Evolutionary conservation across 2,888 invertebrate species (phyloP).

Genomic region (Dendrolimus pini): DNA sequence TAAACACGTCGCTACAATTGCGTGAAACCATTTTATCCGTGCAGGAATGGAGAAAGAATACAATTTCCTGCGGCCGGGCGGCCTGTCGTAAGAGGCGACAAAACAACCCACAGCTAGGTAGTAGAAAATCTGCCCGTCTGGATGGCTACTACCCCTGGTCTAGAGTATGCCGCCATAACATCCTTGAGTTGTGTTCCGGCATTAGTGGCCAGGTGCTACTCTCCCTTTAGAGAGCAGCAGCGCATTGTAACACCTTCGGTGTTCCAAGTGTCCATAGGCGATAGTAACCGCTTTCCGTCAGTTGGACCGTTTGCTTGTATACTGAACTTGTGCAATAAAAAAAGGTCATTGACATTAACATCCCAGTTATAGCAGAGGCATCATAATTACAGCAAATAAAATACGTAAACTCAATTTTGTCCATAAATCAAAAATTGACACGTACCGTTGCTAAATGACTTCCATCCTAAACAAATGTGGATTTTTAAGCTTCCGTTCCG

Average conservation of each 20-base stretch:
- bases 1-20: no score
- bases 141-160: background rate
- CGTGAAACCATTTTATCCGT: background rate
- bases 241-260: background rate
- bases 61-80: background rate
- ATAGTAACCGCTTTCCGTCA: background rate
- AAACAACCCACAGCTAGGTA: no score
- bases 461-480: no score
- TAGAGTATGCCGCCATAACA: background rate
- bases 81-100: background rate
- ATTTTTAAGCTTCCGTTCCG: no score
- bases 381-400: no score
- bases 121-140: background rate
- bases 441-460: no score
- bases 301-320: background rate
- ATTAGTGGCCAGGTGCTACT: background rate
- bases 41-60: background rate
- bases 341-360: background rate
- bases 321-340: background rate
- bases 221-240: background rate
- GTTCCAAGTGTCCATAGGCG: background rate
- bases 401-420: no score
- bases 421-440: no score
- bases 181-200: background rate
- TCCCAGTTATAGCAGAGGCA: no score